Percentiles rank a stretch among this genome's conserved stretches.
These are phyloP conservation scores for Endomychus coccineus DNA, from an alignment of 2,888 invertebrate genomes.

Conservation along the genomic window DNA sequence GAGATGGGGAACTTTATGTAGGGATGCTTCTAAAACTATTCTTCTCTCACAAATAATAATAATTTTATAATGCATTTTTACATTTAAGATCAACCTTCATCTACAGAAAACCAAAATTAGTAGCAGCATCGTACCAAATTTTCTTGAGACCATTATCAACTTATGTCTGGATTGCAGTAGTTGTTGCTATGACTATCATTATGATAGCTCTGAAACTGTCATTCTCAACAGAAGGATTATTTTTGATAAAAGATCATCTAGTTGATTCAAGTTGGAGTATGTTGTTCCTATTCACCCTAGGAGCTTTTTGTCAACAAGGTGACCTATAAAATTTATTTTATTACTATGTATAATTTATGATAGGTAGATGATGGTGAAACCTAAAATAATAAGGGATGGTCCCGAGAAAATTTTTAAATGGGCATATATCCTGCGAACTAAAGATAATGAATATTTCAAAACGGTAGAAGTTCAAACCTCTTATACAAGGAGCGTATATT, in stretches of 20 bases:
- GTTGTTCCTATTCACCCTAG: constrained; percentile 42
- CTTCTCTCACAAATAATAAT: too few species aligned
- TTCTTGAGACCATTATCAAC: constrained; percentile 56
- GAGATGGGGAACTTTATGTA: too few species aligned
- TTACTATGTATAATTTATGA: not conserved
- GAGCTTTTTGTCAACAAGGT: constrained; percentile 39
- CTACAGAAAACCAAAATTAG: constrained; percentile 59
- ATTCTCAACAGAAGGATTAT: constrained; percentile 23
- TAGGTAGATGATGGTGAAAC: too few species aligned
- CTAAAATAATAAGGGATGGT: too few species aligned
- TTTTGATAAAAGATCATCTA: constrained; percentile 11
- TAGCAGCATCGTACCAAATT: constrained; percentile 52
- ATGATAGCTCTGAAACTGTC: constrained; percentile 29
- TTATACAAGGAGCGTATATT: too few species aligned
- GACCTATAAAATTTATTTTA: constrained; percentile 6
- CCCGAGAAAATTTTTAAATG: too few species aligned
- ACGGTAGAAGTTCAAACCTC: too few species aligned
- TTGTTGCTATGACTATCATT: constrained; percentile 25
- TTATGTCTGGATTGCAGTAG: constrained; percentile 50
- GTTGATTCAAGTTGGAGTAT: constrained; percentile 45
- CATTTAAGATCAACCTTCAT: constrained; percentile 54
- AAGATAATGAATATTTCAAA: too few species aligned
- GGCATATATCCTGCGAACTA: too few species aligned
- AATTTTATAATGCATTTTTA: not conserved
- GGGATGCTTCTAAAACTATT: too few species aligned